These are phyloP conservation scores for Rhagonycha lutea DNA, from an alignment of 2,888 invertebrate genomes.

Conservation along the genomic window DNA sequence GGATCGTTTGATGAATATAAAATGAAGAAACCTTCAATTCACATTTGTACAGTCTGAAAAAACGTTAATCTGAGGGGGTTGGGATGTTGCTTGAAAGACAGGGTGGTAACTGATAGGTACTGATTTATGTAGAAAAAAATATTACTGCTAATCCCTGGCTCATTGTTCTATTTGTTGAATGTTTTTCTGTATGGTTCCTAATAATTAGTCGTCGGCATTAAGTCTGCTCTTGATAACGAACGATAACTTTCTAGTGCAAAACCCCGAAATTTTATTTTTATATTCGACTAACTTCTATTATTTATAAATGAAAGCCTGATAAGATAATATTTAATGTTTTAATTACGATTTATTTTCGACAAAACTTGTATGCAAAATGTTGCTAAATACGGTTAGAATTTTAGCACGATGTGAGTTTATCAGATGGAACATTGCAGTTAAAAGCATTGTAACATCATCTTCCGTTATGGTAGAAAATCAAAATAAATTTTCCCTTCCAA, in stretches of 20 bases:
- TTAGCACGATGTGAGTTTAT: neutral
- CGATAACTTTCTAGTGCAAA: neutral
- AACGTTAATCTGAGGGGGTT: too few relatives aligned
- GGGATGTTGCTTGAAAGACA: too few relatives aligned
- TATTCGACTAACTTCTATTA: neutral
- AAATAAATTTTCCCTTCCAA: neutral
- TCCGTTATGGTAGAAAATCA: neutral
- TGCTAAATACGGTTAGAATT: neutral
- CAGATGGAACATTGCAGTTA: neutral
- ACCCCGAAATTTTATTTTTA: neutral
- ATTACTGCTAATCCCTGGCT: too few relatives aligned
- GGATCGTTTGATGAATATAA: too few relatives aligned
- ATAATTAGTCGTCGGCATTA: too few relatives aligned
- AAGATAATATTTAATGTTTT: neutral
- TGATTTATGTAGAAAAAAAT: too few relatives aligned
- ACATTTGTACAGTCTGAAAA: too few relatives aligned
- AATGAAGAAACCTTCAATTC: too few relatives aligned
- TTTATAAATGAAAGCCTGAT: neutral
- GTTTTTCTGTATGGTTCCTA: too few relatives aligned
- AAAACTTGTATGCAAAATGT: neutral
- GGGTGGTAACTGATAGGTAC: too few relatives aligned
- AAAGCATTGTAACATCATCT: neutral
- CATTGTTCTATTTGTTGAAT: too few relatives aligned
- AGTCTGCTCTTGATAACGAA: too few relatives aligned
- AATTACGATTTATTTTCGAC: neutral